Percentiles rank a stretch among this genome's conserved stretches.
phyloP scores from a whole-genome alignment of 2,888 invertebrate species.

The Ornithoptera priamus region DNA sequence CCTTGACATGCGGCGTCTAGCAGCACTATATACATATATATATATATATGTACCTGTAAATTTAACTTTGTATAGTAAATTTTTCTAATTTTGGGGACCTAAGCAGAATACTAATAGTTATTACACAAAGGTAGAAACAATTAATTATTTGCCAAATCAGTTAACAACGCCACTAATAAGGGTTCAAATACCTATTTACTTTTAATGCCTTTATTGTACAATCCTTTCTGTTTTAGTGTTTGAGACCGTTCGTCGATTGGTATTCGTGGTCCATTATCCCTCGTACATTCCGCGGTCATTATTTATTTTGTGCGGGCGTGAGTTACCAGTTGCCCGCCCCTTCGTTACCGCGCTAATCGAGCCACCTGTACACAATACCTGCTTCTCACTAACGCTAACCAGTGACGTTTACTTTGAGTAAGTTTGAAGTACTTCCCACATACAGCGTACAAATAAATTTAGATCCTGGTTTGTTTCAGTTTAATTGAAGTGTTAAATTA shows the following conservation, averaged over 20 bases:
- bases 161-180: neutral
- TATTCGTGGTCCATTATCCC: conserved; percentile 49
- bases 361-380: conserved; percentile 52
- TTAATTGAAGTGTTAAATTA: too few relatives aligned
- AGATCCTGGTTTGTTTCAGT: too few relatives aligned
- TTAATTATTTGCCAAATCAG: neutral
- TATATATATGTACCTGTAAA: too few relatives aligned
- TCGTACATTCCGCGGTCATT: conserved; percentile 63
- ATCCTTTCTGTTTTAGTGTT: conserved; percentile 17
- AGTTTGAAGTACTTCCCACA: neutral
- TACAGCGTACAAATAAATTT: neutral
- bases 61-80: neutral
- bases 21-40: too few relatives aligned
- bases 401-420: neutral
- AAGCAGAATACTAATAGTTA: neutral
- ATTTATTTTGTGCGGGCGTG: conserved; percentile 77
- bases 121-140: neutral
- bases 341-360: conserved; percentile 76
- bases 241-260: conserved; percentile 24
- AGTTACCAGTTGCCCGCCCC: conserved; percentile 72
- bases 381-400: conserved; percentile 38
- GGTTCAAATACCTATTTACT: neutral
- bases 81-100: neutral
- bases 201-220: neutral
- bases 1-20: too few relatives aligned